These are phyloP conservation scores for Spodoptera exigua DNA, from an alignment of 2,888 invertebrate species.

Conservation along the genomic window DNA sequence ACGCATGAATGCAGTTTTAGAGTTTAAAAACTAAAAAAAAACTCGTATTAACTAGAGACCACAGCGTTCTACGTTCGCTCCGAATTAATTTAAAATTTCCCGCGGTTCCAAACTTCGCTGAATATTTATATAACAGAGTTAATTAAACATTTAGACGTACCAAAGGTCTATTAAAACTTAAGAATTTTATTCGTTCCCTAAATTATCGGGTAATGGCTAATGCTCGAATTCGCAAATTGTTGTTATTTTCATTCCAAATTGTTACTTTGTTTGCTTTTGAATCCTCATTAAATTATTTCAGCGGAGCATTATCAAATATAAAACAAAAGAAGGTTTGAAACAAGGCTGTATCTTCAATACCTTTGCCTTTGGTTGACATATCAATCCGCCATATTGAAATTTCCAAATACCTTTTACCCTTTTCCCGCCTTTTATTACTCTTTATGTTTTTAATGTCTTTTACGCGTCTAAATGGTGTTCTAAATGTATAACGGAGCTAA, in stretches of 20 bases:
- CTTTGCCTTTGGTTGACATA: background rate
- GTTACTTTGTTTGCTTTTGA: too few species aligned
- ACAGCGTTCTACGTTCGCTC: slow-evolving; percentile 19
- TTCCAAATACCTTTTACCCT: too few species aligned
- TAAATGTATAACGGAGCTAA: slow-evolving; percentile 25
- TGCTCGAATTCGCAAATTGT: background rate
- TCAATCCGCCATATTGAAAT: background rate
- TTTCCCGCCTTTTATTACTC: slow-evolving; percentile 12
- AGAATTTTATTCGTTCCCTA: slow-evolving; percentile 1
- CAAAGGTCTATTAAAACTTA: slow-evolving; percentile 17
- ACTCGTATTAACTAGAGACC: slow-evolving; percentile 11
- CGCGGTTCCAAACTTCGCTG: slow-evolving; percentile 2
- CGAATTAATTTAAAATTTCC: slow-evolving; percentile 32
- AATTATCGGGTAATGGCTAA: slow-evolving; percentile 7
- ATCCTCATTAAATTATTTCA: too few species aligned
- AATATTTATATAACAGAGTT: slow-evolving; percentile 25
- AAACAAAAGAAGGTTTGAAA: too few species aligned
- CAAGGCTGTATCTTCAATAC: background rate
- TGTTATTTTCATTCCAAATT: slow-evolving; percentile 2
- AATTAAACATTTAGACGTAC: slow-evolving; percentile 18
- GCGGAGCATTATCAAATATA: too few species aligned
- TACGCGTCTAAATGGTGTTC: slow-evolving; percentile 13
- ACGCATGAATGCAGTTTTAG: slow-evolving; percentile 21
- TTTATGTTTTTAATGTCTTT: slow-evolving; percentile 5
- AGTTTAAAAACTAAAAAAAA: slow-evolving; percentile 28